Percentiles rank a stretch among this genome's conserved stretches.
Evolutionary conservation across 2,888 invertebrate genomes (phyloP).

Genomic region (Odontothrips loti): DNA sequence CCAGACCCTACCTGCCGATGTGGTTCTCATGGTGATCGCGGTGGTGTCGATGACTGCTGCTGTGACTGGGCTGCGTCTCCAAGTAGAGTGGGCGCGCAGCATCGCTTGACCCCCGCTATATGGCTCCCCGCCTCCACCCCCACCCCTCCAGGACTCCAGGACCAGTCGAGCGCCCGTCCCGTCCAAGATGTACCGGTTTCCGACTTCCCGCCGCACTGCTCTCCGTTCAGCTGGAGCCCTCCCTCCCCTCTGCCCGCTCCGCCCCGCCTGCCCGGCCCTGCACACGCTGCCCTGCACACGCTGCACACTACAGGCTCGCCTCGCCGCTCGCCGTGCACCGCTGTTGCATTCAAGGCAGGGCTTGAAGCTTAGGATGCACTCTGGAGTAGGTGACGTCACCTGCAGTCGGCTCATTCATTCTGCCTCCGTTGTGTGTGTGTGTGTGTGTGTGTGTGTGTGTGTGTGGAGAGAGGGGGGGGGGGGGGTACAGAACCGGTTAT

Average conservation of each 20-base stretch:
- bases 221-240: too few species aligned
- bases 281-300: background rate
- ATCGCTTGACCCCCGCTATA: background rate
- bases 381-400: conserved; percentile 1
- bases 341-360: background rate
- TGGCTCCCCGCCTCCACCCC: background rate
- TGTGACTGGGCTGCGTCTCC: too few species aligned
- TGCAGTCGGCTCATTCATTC: conserved; percentile 2
- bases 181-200: background rate
- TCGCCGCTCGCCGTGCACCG: background rate
- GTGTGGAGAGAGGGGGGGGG: background rate
- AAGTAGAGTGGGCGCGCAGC: background rate
- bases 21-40: too few species aligned
- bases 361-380: too few species aligned
- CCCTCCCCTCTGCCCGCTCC: background rate
- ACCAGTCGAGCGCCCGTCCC: background rate
- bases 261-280: background rate
- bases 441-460: background rate
- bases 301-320: background rate
- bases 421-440: background rate
- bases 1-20: background rate
- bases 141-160: background rate
- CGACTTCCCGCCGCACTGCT: background rate
- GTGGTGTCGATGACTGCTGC: too few species aligned
- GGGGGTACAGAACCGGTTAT: background rate